Base-by-base conservation (phyloP, 1,140 invertebrate genomes). In the Leptinotarsa undecemlineata region DNA sequence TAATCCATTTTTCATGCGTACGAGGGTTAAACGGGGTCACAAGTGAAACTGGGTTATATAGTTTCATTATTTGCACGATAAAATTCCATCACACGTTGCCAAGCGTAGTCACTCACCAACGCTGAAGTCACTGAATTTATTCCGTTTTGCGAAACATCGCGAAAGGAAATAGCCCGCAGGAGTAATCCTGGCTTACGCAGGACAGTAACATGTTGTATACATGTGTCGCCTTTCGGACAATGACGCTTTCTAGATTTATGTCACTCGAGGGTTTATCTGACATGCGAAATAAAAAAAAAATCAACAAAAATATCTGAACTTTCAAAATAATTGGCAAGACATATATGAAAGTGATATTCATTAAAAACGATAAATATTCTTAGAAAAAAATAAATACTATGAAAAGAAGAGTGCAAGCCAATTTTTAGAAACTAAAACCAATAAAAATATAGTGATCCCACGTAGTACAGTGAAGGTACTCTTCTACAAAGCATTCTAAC, bases 1-100 rank as follows among this genome's bases (percentile, higher is more conserved):
- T 19, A 57, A n/a, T 57, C 15, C 15, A 57, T 57, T 57, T 57
- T 57, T 57, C 51, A 57, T 57, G 51, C 51, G 51, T 57, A 17
- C n/a, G n/a, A 15, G 51, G 51, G 51, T 57, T 57, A 57, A 57
- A 57, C 51, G 51, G n/a, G 51, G 51, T 57, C 51, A 57, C 51
- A 57, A 57, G 51, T 57, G 51, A 57, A 57, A 57, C 51, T 57
- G 51, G 51, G 51, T 57, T 57, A 57, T 57, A 17, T 19, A 57
- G 51, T 57, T 57, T n/a, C 51, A 57, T 57, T 57, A 57, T 6
- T 57, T 57, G 15, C 51, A 57, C 51, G 51, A 57, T 57, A 57
- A 57, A 57, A 57, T 57, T 57, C 51, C 51, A 57, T 15, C 51
- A 57, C 51, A 57, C 51, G n/a, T 17, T 57, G 51, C 51, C 51